These are phyloP conservation scores for Mythimna loreyi DNA, from an alignment of 2,888 invertebrate genomes.

Conservation along the genomic window DNA sequence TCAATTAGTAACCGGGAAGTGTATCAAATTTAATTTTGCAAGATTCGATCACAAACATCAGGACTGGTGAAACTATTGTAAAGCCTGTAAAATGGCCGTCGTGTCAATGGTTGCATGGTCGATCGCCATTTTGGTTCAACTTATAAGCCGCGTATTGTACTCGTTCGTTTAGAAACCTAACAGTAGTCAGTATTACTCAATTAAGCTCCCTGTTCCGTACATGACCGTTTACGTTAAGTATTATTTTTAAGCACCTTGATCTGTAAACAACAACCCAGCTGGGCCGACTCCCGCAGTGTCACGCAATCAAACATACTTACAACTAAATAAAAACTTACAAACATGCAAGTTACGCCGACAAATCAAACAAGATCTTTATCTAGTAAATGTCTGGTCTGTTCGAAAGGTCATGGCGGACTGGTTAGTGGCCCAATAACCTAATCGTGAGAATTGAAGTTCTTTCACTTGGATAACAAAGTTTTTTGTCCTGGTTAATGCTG, in stretches of 20 bases:
- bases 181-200: constrained; percentile 8
- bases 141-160: too few species aligned
- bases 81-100: too few species aligned
- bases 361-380: constrained; percentile 31
- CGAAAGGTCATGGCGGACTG: constrained; percentile 21
- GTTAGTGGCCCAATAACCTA: constrained; percentile 25
- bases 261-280: constrained; percentile 65
- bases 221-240: constrained; percentile 38
- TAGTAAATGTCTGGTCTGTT: constrained; percentile 5
- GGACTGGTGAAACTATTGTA: too few species aligned
- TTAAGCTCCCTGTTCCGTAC: constrained; percentile 36
- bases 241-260: constrained; percentile 61
- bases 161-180: constrained; percentile 18
- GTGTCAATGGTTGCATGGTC: too few species aligned
- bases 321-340: constrained; percentile 41
- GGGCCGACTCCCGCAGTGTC: constrained; percentile 76
- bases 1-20: too few species aligned
- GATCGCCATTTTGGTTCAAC: too few species aligned
- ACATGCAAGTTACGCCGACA: constrained; percentile 29
- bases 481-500: constrained; percentile 10
- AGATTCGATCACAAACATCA: too few species aligned
- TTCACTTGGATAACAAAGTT: constrained; percentile 36
- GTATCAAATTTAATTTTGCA: too few species aligned
- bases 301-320: constrained; percentile 59
- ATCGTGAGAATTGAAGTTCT: constrained; percentile 37